Evolutionary conservation across 2,113 vertebrate genomes (phyloP), one percentile per base, ranked within the genome.

Genomic region (Pangasianodon hypophthalmus): DNA sequence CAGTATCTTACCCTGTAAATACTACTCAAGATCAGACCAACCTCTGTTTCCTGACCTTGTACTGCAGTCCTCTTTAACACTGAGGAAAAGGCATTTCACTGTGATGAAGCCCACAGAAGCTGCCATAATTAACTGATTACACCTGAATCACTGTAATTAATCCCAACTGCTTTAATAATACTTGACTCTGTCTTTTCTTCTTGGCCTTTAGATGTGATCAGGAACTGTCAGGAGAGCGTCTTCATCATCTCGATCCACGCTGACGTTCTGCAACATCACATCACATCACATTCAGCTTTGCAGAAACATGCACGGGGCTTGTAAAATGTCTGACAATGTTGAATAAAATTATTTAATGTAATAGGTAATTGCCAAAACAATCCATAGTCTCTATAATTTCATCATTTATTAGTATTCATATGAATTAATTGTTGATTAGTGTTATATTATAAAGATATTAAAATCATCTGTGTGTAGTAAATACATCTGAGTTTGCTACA

Each of bases 141-240:
- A 19, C 13, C 75, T 29, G 46, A 52, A 50, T 50, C 77, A 18
- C 16, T 37, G 50, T 19, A 54, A 56, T 58, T 37, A 58, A 37
- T 41, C 54, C 54, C 37, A 32, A 58, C 52, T 13, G 54, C 3
- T 60, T 60, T 37, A 41, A 60, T 5, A 2, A 6, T 58, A 19
- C 6, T 7, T 83, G 21, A 18, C 75, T 21, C 41, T 0, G 7
- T 14, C 11, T 87, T 14, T 52, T 14, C 46, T 67, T 58, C 79
- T 29, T 16, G 44, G 16, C 5, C 11, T 86, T 85, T 94, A 96
- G 90, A 93, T 94, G 94, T 96, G 96, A 0, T 95, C 95, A 0
- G 96, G 96, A 14, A 96, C 96, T 0, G 96, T 96, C 91, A 96
- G 93, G 19, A 98, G 80, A 0, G 97, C 97, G 29, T 97, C 97